Evolutionary conservation across 2,797 vertebrate species (phyloP).

Genomic region (Sebastes matsubarae): DNA sequence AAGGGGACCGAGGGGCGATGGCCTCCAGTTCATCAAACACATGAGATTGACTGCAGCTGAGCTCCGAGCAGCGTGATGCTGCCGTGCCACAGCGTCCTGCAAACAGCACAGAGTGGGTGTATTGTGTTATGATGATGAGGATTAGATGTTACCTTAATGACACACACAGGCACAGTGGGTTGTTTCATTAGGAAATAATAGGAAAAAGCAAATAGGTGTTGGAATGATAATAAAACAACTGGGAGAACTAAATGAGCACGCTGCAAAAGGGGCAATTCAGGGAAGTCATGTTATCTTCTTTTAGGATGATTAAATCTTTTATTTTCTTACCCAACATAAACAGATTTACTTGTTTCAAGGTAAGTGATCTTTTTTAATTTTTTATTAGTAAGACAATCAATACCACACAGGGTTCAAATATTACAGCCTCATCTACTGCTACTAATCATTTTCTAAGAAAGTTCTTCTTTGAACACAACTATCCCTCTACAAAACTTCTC

Average conservation of each 20-base stretch:
- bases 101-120: slow-evolving; percentile 30
- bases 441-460: neutral
- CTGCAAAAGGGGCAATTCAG: neutral
- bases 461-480: neutral
- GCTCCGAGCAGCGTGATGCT: slow-evolving; percentile 56
- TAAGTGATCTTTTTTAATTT: too few relatives aligned
- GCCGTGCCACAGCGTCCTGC: slow-evolving; percentile 57
- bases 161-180: neutral
- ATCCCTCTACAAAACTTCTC: neutral
- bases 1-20: slow-evolving; percentile 64
- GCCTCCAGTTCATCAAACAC: slow-evolving; percentile 79
- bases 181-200: slow-evolving; percentile 15
- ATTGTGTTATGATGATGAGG: neutral
- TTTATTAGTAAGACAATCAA: neutral
- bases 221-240: neutral
- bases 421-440: neutral
- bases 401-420: neutral
- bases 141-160: slow-evolving; percentile 10
- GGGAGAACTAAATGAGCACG: neutral
- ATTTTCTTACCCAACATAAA: neutral
- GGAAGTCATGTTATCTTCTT: neutral
- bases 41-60: slow-evolving; percentile 64
- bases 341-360: neutral
- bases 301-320: neutral
- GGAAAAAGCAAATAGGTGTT: neutral